phyloP scores from a whole-genome alignment of 2,888 invertebrate genomes.

The Pediacus dermestoides region DNA sequence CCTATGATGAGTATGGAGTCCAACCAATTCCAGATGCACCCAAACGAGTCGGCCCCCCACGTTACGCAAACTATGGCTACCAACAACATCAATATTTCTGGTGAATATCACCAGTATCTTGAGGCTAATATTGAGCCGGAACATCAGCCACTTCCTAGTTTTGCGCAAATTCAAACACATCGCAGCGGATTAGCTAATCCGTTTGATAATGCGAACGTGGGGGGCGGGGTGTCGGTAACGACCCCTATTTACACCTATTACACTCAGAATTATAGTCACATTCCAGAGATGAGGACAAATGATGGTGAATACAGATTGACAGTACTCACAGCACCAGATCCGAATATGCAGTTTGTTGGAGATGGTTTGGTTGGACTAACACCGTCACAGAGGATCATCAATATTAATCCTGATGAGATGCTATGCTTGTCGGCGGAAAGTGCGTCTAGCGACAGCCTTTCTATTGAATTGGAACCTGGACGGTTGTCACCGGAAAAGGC shows the following conservation, averaged over 20 bases:
- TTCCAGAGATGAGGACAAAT: constrained; percentile 25
- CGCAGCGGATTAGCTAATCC: constrained; percentile 50
- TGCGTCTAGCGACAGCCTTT: constrained; percentile 48
- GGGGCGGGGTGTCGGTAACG: constrained; percentile 62
- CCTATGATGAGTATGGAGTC: constrained; percentile 49
- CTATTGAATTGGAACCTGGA: constrained; percentile 32
- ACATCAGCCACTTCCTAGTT: constrained; percentile 60
- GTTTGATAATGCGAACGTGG: constrained; percentile 62
- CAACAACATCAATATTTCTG: constrained; percentile 77
- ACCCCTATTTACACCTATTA: constrained; percentile 41
- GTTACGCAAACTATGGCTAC: constrained; percentile 69
- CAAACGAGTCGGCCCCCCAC: constrained; percentile 85
- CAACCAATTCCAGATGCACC: constrained; percentile 61
- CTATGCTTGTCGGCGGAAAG: constrained; percentile 14
- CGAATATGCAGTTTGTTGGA: too few species aligned
- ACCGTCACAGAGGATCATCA: constrained; percentile 16
- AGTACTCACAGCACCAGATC: constrained; percentile 45
- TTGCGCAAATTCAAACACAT: constrained; percentile 60
- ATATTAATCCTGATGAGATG: constrained; percentile 11
- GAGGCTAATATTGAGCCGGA: constrained; percentile 40
- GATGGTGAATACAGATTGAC: constrained; percentile 47
- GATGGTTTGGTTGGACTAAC: constrained; percentile 32
- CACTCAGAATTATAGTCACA: too few species aligned
- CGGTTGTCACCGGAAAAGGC: constrained; percentile 42
- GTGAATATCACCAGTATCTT: constrained; percentile 56